Percentiles rank a stretch among this genome's conserved stretches.
Conservation (phyloP, 30 jellyfish, hydroid and myxozoan species). For the Hydractinia echinata region DNA sequence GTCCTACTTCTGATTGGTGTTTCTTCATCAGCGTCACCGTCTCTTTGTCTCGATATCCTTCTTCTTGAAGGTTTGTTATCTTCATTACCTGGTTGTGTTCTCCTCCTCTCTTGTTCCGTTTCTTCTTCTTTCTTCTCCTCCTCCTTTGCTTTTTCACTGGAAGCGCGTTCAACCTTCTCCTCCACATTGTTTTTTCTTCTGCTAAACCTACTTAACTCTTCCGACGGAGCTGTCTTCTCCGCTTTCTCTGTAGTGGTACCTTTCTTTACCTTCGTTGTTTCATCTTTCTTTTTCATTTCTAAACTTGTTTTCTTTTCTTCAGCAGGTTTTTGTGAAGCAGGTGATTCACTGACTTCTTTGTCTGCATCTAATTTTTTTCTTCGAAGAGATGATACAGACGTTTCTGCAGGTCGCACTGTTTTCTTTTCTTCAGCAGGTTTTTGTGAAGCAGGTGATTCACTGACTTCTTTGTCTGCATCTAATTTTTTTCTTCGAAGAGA, state of each 20-base stretch:
- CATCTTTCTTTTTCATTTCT: neutral
- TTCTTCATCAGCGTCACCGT: neutral
- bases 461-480: constrained; percentile 1
- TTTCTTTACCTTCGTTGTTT: neutral
- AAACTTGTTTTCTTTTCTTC: neutral
- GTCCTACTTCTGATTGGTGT: neutral
- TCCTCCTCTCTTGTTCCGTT: neutral
- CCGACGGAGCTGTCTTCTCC: neutral
- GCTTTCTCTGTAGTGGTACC: neutral
- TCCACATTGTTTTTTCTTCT: neutral
- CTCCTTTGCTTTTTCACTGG: neutral
- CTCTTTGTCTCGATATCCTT: constrained; percentile 14
- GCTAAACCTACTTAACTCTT: neutral
- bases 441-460: neutral
- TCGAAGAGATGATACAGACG: neutral
- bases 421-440: constrained; percentile 1
- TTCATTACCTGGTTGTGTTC: constrained; percentile 5
- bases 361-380: neutral
- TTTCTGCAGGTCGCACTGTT: constrained; percentile 1
- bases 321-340: neutral
- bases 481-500: neutral
- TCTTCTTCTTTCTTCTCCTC: neutral
- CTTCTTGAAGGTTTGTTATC: neutral
- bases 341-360: neutral
- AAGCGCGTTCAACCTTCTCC: neutral